These are phyloP conservation scores for Agraylea sexmaculata DNA, from an alignment of 1,140 invertebrate species.

Conservation along the genomic window DNA sequence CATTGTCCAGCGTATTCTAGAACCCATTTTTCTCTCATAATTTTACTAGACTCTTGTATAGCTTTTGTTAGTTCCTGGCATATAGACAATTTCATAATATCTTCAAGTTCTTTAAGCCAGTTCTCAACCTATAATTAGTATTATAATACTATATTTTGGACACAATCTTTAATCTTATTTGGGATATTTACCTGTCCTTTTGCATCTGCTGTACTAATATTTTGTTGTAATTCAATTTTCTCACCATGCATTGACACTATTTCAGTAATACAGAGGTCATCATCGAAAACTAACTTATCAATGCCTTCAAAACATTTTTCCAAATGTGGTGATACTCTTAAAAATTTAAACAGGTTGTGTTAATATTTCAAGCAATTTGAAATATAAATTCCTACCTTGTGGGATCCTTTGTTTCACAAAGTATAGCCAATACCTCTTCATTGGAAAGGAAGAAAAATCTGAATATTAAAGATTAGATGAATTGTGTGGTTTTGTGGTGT, in stretches of 20 bases:
- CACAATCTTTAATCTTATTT: slow-evolving; percentile 1
- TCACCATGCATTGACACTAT: slow-evolving; percentile 88
- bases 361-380: slow-evolving; percentile 8
- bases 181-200: slow-evolving; percentile 60
- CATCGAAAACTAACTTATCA: slow-evolving; percentile 73
- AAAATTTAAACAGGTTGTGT: slow-evolving; percentile 13
- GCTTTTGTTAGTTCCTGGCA: slow-evolving; percentile 53
- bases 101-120: slow-evolving; percentile 87
- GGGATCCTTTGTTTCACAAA: slow-evolving; percentile 95
- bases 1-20: slow-evolving; percentile 80
- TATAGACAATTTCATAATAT: slow-evolving; percentile 82
- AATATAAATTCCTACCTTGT: slow-evolving; percentile 48
- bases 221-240: slow-evolving; percentile 59
- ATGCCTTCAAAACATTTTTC: slow-evolving; percentile 97
- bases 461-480: not conserved
- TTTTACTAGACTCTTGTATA: slow-evolving; percentile 54
- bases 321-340: slow-evolving; percentile 89
- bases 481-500: not conserved
- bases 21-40: slow-evolving; percentile 66
- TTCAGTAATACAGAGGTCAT: slow-evolving; percentile 73
- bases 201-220: slow-evolving; percentile 79
- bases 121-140: slow-evolving; percentile 60
- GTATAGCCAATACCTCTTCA: slow-evolving; percentile 89
- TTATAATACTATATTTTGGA: slow-evolving; percentile 6
- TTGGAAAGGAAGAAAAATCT: slow-evolving; percentile 97